Percentiles rank a stretch among this genome's conserved stretches.
Evolutionary conservation across 1,140 invertebrate genomes (phyloP).

Genomic region (Drosophila nikananu): DNA sequence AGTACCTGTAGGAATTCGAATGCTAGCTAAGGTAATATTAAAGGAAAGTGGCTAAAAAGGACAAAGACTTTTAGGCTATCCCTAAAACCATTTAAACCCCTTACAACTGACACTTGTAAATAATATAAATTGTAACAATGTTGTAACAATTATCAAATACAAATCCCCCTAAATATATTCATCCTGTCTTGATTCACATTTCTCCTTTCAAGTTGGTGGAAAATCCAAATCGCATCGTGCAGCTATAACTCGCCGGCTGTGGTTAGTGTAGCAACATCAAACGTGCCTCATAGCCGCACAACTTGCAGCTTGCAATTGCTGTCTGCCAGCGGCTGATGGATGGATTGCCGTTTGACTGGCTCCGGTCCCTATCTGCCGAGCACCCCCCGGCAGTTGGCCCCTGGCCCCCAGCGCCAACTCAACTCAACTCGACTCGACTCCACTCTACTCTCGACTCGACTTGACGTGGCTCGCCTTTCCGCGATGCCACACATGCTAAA

Average conservation of each 20-base stretch:
- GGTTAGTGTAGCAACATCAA: slow-evolving; percentile 55
- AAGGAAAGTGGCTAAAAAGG: background rate
- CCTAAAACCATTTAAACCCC: too few relatives aligned
- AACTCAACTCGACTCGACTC: slow-evolving; percentile 22
- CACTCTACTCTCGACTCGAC: slow-evolving; percentile 18
- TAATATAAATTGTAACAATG: background rate
- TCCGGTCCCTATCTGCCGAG: slow-evolving; percentile 32
- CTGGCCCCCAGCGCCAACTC: slow-evolving; percentile 14
- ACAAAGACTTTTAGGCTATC: background rate
- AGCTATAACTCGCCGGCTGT: slow-evolving; percentile 15
- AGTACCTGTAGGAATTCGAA: background rate
- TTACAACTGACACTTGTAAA: too few relatives aligned
- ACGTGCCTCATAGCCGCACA: slow-evolving; percentile 59
- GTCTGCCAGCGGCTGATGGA: slow-evolving; percentile 78
- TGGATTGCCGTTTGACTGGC: slow-evolving; percentile 80
- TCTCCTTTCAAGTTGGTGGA: background rate
- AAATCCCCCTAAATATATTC: background rate
- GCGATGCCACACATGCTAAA: slow-evolving; percentile 80
- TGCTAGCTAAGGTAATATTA: background rate
- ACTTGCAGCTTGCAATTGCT: slow-evolving; percentile 78
- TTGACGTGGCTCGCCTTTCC: slow-evolving; percentile 46
- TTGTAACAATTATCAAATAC: background rate
- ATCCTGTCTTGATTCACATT: background rate
- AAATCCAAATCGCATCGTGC: background rate
- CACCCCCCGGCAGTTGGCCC: slow-evolving; percentile 7